These are phyloP conservation scores for Parasteatoda tepidariorum DNA, from an alignment of 1,140 invertebrate genomes.

Conservation along the genomic window DNA sequence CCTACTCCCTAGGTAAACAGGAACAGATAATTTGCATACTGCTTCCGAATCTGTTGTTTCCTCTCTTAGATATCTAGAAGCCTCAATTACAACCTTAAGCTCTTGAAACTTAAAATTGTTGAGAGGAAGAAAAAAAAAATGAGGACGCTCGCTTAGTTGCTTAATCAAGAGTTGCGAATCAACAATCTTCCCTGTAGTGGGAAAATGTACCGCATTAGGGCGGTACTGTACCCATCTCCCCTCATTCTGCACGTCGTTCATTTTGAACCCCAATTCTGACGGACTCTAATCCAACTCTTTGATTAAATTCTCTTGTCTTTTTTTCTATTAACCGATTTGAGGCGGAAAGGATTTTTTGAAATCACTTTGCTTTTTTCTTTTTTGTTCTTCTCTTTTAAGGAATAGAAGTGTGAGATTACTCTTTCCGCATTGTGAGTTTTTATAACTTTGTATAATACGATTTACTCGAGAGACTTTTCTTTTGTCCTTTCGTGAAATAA, in stretches of 20 bases:
- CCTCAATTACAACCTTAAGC: not conserved
- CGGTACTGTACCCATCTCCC: not conserved
- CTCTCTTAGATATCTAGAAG: not conserved
- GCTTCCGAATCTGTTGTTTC: not conserved
- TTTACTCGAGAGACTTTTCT: too few species aligned
- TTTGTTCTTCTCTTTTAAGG: not conserved
- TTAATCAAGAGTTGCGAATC: slow-evolving; percentile 1
- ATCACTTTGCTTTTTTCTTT: not conserved
- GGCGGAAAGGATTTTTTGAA: not conserved
- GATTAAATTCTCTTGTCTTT: slow-evolving; percentile 3
- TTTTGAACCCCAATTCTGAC: not conserved
- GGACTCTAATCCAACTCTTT: not conserved
- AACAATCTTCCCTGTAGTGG: not conserved
- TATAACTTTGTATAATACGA: too few species aligned
- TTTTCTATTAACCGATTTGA: not conserved
- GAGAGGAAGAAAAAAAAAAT: not conserved
- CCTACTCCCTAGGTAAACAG: not conserved
- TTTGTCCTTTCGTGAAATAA: too few species aligned
- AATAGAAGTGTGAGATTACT: too few species aligned
- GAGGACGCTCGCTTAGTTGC: not conserved
- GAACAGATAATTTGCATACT: not conserved
- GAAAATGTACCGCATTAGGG: not conserved
- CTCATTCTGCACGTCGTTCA: not conserved
- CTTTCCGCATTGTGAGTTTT: too few species aligned
- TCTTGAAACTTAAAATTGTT: not conserved